Evolutionary conservation across 1,140 invertebrate genomes (phyloP).

Genomic region (Cardiocondyla obscurior): DNA sequence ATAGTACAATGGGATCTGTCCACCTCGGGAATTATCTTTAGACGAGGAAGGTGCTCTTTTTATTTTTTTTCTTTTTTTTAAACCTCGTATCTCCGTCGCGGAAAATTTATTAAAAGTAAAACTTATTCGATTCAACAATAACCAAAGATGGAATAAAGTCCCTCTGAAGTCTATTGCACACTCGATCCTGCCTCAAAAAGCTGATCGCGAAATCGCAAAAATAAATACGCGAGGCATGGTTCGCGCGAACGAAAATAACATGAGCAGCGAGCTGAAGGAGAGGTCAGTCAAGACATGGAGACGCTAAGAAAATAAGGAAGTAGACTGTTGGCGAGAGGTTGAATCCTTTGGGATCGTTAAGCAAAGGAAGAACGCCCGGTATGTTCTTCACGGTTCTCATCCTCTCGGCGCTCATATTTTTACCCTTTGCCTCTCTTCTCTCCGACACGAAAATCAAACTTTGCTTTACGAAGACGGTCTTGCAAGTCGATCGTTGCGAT

Average conservation of each 20-base stretch:
- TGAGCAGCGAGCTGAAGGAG: constrained; percentile 15
- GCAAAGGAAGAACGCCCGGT: neutral
- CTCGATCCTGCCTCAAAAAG: neutral
- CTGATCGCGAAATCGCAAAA: neutral
- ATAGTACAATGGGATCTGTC: neutral
- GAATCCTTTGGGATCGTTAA: constrained; percentile 13
- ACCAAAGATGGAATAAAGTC: neutral
- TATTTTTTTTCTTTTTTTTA: too few species aligned
- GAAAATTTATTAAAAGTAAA: neutral
- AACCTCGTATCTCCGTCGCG: too few species aligned
- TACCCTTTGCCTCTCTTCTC: constrained; percentile 9
- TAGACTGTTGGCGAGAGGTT: neutral
- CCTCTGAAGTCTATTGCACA: neutral
- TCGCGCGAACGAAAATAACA: neutral
- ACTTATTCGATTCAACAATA: neutral
- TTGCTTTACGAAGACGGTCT: constrained; percentile 41
- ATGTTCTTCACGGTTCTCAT: constrained; percentile 7
- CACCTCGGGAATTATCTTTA: neutral
- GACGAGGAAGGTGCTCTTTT: neutral
- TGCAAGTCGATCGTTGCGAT: constrained; percentile 35
- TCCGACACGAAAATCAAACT: constrained; percentile 27
- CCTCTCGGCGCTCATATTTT: constrained; percentile 26
- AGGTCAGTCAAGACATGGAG: neutral
- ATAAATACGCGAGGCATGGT: constrained; percentile 17
- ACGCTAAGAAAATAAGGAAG: constrained; percentile 10